These are phyloP conservation scores for Autographa gamma DNA, from an alignment of 2,888 invertebrate species.

Conservation along the genomic window DNA sequence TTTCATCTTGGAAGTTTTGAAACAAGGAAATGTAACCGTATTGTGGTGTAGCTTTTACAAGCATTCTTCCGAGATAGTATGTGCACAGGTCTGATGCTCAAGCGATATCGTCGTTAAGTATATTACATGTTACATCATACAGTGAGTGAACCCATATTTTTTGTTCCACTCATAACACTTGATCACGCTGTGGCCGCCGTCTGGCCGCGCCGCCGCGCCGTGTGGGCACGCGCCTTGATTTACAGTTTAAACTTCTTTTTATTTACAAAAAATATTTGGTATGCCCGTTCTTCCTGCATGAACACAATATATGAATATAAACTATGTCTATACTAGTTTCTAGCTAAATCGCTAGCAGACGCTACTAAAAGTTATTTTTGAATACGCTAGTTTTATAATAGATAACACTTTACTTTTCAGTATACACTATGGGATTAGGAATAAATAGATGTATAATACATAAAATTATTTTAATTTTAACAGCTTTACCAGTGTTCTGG, in stretches of 20 bases:
- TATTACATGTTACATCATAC: slow-evolving; percentile 34
- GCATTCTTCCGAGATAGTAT: neutral
- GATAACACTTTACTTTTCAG: neutral
- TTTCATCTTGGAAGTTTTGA: neutral
- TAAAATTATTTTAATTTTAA: too few relatives aligned
- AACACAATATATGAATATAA: slow-evolving; percentile 5
- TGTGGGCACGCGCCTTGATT: slow-evolving; percentile 61
- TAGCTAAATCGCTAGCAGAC: neutral
- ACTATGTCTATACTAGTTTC: neutral
- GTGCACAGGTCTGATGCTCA: slow-evolving; percentile 1
- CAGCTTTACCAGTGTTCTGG: too few relatives aligned
- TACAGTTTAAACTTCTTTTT: slow-evolving; percentile 46
- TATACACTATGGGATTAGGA: neutral
- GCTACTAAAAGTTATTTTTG: neutral
- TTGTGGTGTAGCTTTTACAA: neutral
- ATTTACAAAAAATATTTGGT: slow-evolving; percentile 12
- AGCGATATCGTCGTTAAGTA: slow-evolving; percentile 7
- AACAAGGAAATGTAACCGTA: neutral
- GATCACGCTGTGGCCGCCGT: slow-evolving; percentile 49
- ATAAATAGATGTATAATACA: too few relatives aligned
- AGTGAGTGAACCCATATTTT: slow-evolving; percentile 46
- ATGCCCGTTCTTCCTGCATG: slow-evolving; percentile 9
- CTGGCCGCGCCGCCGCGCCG: slow-evolving; percentile 29
- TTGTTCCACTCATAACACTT: slow-evolving; percentile 51
- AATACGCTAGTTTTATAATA: slow-evolving; percentile 4